Evolutionary conservation across 2,797 vertebrate species (phyloP), one percentile per base, ranked within the genome.

Genomic region (Scyliorhinus canicula): DNA sequence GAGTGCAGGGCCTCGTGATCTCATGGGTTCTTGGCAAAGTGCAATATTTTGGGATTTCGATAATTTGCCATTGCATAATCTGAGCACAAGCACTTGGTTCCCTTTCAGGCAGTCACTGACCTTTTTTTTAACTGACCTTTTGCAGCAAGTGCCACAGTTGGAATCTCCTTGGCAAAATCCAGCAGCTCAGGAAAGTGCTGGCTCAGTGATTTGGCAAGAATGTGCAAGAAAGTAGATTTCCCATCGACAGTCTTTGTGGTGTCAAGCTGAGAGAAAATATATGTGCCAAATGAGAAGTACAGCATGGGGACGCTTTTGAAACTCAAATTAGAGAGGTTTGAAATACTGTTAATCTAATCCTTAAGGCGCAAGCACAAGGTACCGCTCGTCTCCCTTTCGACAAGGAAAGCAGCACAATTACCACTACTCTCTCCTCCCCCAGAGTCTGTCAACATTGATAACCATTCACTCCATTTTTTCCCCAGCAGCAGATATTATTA

Each of bases 101-200:
- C 40, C 60, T 26, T 82, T 91, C 60, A 91, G 57, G 60, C 7
- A 65, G 55, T 40, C 35, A 60, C 86, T 88, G 52, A n/a, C 12
- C 40, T 60, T 91, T 55, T 9, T 63, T 91, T 44, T 57, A 21
- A 0, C 16, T 96, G 98, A 99, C 99, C 99, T 98, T 99, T 99
- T 97, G 99, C 98, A 96, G 99, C 99, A 6, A 98, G 97, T 94
- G 98, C 97, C 96, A 99, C 99, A 0, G 98, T 99, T 21, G 98
- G 98, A 5, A 99, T 98, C 95, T 99, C 99, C 97, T 98, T 98
- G 97, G 98, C 97, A 96, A 99, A 99, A 97, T 98, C 98, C 95
- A 99, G 98, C 96, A 99, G 98, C 96, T 99, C 99, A 0, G 99
- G 99, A 96, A 99, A 99, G 96, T 99, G 99, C 97, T 99, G 98